phyloP scores from a whole-genome alignment of 1,140 invertebrate genomes.

The Solenopsis fugax region DNA sequence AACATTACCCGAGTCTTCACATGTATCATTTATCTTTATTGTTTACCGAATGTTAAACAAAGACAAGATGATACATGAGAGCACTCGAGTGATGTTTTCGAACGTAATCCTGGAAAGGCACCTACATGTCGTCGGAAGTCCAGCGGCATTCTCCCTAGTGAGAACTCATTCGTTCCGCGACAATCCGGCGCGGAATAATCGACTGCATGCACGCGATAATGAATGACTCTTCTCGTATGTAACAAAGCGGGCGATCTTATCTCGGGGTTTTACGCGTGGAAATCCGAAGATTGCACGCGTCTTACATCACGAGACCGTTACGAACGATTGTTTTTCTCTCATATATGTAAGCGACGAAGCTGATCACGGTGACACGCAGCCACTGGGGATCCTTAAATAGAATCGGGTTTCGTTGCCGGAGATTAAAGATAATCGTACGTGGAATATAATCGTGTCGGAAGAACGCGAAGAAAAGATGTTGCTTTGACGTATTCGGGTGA shows the following conservation, averaged over 20 bases:
- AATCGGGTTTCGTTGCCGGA: constrained; percentile 69
- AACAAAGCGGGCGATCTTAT: constrained; percentile 43
- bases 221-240: constrained; percentile 35
- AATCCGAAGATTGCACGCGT: constrained; percentile 18
- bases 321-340: constrained; percentile 30
- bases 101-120: constrained; percentile 42
- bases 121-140: constrained; percentile 65
- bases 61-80: too few species aligned
- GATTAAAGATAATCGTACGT: constrained; percentile 56
- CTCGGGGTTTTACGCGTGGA: constrained; percentile 4
- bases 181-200: constrained; percentile 64
- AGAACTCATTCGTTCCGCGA: constrained; percentile 57
- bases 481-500: constrained; percentile 47
- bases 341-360: background rate
- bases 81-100: too few species aligned
- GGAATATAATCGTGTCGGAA: constrained; percentile 68
- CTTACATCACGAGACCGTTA: constrained; percentile 16
- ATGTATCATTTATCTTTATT: too few species aligned
- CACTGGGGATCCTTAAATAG: constrained; percentile 71
- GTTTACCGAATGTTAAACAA: too few species aligned
- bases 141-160: constrained; percentile 49
- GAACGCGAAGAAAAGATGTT: constrained; percentile 71
- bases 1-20: too few species aligned
- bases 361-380: background rate
- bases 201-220: constrained; percentile 51